Evolutionary conservation across 2,888 invertebrate genomes (phyloP), one percentile per base, ranked within the genome.

Genomic region (Linnaemya vulpina): DNA sequence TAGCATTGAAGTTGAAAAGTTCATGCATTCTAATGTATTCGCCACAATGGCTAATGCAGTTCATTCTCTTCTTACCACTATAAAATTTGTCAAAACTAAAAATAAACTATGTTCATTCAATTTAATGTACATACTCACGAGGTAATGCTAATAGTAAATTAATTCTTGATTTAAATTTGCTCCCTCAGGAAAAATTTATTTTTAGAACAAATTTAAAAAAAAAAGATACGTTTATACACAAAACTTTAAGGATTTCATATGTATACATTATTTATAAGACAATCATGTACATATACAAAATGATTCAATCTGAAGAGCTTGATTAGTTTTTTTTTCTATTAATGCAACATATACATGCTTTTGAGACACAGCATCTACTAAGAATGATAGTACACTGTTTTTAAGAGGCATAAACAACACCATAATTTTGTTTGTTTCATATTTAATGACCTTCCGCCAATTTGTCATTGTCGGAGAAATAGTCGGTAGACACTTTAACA

Each of bases 401-500:
- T 53, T 4, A 40, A 38, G 11, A 73, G 63, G 70, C 13, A 68
- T 63, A 58, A 46, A 55, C 43, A 74, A 35, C 38, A 20, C 25
- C 63, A 38, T 49, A 38, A 49, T 35, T 74, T 35, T 35, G 67
- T 22, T 17, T n/a, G n/a, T n/a, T n/a, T n/a, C n/a, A 20, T 15
- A 11, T 38, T 84, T 87, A 88, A 15, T 90, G 87, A 79, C 88
- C 88, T 71, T 88, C 84, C 9, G 87, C 88, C 76, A 90, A 81
- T 55, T 91, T 91, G 87, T 92, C 92, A 43, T 89, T 88, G 63
- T 92, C 91, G 20, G 89, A 89, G 70, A 93, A 89, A 71, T 93
- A 93, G 75, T 93, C 93, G 3, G 89, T 89, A 68, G 91, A 89
- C 15, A 93, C 63, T 82, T 92, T 92, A 0, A 92, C 90, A 53